Evolutionary conservation across 2,113 vertebrate genomes (phyloP), one percentile per base, ranked within the genome.

Genomic region (Miniopterus natalensis): DNA sequence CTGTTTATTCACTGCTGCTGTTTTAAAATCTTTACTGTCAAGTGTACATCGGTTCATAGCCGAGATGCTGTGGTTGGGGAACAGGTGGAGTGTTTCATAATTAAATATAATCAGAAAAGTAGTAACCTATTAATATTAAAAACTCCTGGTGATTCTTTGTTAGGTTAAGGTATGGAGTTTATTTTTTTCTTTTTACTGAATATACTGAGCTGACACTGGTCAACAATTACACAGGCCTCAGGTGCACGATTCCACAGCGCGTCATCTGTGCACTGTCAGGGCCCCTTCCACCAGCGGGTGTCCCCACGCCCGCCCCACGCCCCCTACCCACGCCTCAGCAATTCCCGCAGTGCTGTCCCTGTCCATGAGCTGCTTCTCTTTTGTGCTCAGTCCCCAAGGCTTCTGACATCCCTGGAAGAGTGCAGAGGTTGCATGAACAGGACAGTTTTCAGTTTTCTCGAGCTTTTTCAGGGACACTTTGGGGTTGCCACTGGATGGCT

Each of bases 401-500:
- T 88, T 88, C 59, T 51, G 8, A 57, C 31, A 27, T 61, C 42
- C 79, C 17, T 68, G 31, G 51, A 79, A 75, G 12, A 77, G 21
- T 10, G 1, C 53, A 47, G 6, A 51, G 12, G 27, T 29, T 45
- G 9, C 9, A 8, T 75, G 55, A 63, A 9, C 25, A 57, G 73
- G 23, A 25, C 47, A 77, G 42, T 79, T 6, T 15, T 45, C 42
- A 10, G 29, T 83, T 59, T 84, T 7, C 31, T 36, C 47, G 17
- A 86, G n/a, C 42, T 49, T 63, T 92, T 36, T 25, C 75, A 91
- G 25, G 36, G 61, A 77, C 25, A 49, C 23, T 80, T 84, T 8
- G 68, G 15, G 93, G 8, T 75, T 36, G 87, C 93, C 94, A 96
- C 68, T 57, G 91, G 96, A 68, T 93, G 93, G 6, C 49, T 83